These are phyloP conservation scores for Boleophthalmus pectinirostris DNA, from an alignment of 2,113 vertebrate genomes.

Conservation along the genomic window DNA sequence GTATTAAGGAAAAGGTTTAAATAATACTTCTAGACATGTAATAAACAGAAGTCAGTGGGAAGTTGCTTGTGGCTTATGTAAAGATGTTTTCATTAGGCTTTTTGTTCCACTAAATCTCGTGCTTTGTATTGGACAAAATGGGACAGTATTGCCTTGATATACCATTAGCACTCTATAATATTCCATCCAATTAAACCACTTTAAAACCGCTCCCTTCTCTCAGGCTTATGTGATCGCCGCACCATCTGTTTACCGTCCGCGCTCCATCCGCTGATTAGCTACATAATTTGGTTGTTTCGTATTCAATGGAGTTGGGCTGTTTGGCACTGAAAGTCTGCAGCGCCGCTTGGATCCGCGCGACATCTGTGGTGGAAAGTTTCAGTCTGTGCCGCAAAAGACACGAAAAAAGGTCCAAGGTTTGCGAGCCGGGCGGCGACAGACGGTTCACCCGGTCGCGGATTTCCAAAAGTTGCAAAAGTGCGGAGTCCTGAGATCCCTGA, in stretches of 20 bases:
- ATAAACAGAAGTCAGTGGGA: neutral
- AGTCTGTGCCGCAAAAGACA: slow-evolving; percentile 82
- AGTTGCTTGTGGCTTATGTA: neutral
- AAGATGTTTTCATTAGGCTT: neutral
- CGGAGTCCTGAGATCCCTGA: slow-evolving; percentile 82
- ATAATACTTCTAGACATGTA: no score
- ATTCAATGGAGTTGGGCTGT: slow-evolving; percentile 79
- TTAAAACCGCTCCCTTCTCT: slow-evolving; percentile 1
- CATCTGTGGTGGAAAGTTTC: slow-evolving; percentile 80
- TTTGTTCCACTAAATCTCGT: neutral
- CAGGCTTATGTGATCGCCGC: slow-evolving; percentile 41
- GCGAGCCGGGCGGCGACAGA: slow-evolving; percentile 79
- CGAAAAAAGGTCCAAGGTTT: slow-evolving; percentile 81
- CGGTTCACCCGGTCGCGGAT: slow-evolving; percentile 83
- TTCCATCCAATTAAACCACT: neutral
- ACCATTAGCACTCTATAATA: neutral
- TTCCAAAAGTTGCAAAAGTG: slow-evolving; percentile 82
- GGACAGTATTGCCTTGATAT: neutral
- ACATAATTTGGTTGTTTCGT: slow-evolving; percentile 85
- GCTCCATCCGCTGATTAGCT: slow-evolving; percentile 72
- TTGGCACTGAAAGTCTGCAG: slow-evolving; percentile 82
- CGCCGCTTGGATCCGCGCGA: slow-evolving; percentile 79
- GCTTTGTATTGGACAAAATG: neutral
- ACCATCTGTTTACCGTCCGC: slow-evolving; percentile 57
- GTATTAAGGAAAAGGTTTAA: no score